Percentiles rank a stretch among this genome's conserved stretches.
Evolutionary conservation across 2,797 vertebrate genomes (phyloP).

Genomic region (Smutsia temminckii): DNA sequence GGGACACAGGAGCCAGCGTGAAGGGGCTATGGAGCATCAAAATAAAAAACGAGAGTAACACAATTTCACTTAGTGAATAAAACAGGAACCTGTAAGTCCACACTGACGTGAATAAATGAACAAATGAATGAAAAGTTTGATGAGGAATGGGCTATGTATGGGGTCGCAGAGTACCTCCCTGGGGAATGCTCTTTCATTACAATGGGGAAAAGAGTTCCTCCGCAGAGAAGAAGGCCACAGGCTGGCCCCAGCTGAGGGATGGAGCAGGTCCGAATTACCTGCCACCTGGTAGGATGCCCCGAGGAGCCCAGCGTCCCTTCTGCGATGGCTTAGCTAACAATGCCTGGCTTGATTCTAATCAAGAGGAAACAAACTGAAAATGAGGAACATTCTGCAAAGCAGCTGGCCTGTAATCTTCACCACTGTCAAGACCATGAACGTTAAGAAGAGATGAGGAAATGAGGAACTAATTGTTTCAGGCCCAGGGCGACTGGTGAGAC

Average conservation of each 20-base stretch:
- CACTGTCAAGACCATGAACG: rapidly evolving
- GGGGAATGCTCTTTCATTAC: rapidly evolving
- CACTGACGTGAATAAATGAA: not conserved
- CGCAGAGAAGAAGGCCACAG: not conserved
- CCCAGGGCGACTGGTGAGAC: not conserved
- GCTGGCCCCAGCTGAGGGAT: too few species aligned
- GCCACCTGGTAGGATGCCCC: rapidly evolving
- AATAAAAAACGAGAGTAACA: not conserved
- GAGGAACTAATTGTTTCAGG: not conserved
- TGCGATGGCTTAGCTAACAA: rapidly evolving
- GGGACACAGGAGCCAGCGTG: rapidly evolving
- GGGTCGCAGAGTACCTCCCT: not conserved
- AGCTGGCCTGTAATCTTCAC: not conserved
- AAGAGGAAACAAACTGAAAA: not conserved
- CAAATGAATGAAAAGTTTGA: not conserved
- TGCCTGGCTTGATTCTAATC: rapidly evolving
- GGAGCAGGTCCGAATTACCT: rapidly evolving
- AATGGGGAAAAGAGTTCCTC: rapidly evolving
- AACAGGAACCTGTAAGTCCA: not conserved
- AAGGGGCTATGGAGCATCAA: not conserved
- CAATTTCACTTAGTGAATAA: rapidly evolving
- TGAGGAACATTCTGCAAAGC: rapidly evolving
- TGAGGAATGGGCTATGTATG: rapidly evolving
- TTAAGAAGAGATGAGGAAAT: not conserved
- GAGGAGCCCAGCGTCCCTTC: rapidly evolving